A percentile compares a stretch with the other conserved stretches of the same genome.
Evolutionary conservation across 2,888 invertebrate species (phyloP).

Genomic region (Trilocha varians): DNA sequence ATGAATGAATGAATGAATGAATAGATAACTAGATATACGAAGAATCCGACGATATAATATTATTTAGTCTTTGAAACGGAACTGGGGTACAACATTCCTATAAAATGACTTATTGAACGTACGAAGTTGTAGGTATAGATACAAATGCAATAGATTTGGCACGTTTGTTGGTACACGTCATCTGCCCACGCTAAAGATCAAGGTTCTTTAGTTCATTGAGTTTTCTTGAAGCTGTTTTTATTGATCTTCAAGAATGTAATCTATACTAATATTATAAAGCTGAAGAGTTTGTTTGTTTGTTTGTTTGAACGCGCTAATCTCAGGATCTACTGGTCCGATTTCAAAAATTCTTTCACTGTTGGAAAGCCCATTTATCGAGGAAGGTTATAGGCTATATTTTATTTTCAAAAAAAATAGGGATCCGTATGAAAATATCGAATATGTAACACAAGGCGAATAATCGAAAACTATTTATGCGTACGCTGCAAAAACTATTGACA

Average conservation of each 20-base stretch:
- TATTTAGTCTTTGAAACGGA: not conserved
- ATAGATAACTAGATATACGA: no score
- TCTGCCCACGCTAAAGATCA: slow-evolving; percentile 21
- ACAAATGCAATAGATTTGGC: slow-evolving; percentile 23
- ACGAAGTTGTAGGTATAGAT: not conserved
- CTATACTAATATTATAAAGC: not conserved
- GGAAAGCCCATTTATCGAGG: no score
- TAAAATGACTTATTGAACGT: not conserved
- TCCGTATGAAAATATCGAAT: no score
- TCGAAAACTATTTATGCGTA: no score
- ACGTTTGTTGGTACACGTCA: slow-evolving; percentile 19
- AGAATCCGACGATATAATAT: not conserved
- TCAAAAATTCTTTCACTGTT: no score
- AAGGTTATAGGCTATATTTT: no score
- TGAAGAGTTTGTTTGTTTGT: not conserved
- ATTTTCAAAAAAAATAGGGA: no score
- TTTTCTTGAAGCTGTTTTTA: slow-evolving; percentile 9
- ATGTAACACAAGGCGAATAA: no score
- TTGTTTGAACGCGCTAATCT: not conserved
- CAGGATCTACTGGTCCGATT: no score
- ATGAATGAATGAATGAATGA: no score
- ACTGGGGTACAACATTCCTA: not conserved
- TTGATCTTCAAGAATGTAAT: no score
- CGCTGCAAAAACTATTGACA: no score
- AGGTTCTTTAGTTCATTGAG: slow-evolving; percentile 19